phyloP scores from a whole-genome alignment of 2,888 invertebrate species.

The Caenorhabditis afra region DNA sequence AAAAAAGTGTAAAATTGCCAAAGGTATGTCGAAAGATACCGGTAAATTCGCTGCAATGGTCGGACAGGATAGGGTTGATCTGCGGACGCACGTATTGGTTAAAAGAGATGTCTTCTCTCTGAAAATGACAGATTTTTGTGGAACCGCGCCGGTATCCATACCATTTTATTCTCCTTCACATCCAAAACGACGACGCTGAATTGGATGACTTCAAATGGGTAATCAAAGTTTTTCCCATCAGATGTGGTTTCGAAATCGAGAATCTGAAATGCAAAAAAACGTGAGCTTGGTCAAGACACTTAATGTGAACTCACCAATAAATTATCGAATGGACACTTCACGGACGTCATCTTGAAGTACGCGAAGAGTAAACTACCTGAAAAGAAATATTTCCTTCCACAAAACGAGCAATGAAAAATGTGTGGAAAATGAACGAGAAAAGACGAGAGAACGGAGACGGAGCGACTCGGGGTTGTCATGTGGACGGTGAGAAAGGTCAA shows the following conservation, averaged over 20 bases:
- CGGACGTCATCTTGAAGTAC: neutral
- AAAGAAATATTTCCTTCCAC: no score
- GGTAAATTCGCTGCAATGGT: conserved; percentile 21
- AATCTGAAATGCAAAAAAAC: neutral
- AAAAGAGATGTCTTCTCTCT: conserved; percentile 13
- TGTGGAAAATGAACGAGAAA: neutral
- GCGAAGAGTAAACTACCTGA: neutral
- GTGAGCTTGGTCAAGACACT: neutral
- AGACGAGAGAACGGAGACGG: neutral
- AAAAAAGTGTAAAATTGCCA: neutral
- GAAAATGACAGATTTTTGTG: neutral
- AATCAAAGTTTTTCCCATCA: neutral
- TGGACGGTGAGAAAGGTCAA: no score
- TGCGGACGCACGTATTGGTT: conserved; percentile 37
- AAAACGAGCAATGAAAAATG: neutral
- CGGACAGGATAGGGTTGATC: conserved; percentile 9
- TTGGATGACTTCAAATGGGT: conserved; percentile 23
- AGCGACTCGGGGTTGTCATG: no score
- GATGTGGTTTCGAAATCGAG: conserved; percentile 21
- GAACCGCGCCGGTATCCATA: neutral
- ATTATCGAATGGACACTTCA: neutral
- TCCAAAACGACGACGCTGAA: conserved; percentile 18
- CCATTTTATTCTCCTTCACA: conserved; percentile 1
- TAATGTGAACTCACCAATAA: neutral
- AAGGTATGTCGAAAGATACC: conserved; percentile 1